Conservation (phyloP, 2,113 vertebrate genomes). For the Thunnus thynnus region DNA sequence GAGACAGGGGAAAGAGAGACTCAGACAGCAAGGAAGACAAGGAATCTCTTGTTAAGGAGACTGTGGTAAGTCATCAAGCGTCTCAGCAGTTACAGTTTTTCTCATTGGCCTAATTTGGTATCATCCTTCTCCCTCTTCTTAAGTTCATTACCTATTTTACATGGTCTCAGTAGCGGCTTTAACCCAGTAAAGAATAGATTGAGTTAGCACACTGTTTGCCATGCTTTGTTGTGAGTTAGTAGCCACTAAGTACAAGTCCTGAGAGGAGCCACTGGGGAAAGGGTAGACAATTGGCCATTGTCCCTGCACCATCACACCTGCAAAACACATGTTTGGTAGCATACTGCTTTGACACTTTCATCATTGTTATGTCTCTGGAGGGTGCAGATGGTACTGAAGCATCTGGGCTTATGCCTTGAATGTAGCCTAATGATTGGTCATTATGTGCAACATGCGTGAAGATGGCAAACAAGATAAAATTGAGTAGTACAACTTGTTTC, state of each 20-base stretch:
- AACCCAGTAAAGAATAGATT: conserved; percentile 4
- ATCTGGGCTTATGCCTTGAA: background rate
- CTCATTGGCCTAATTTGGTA: conserved; percentile 12
- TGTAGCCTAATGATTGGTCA: background rate
- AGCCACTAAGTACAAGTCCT: conserved; percentile 11
- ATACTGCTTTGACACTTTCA: conserved; percentile 15
- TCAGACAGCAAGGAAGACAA: conserved; percentile 38
- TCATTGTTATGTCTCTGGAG: conserved; percentile 20
- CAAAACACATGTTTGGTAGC: conserved; percentile 44
- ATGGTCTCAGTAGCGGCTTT: background rate
- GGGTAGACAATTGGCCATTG: conserved; percentile 61
- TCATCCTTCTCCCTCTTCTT: conserved; percentile 5
- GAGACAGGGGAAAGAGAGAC: conserved; percentile 2
- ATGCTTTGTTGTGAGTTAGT: conserved; percentile 18
- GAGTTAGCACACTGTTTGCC: conserved; percentile 8
- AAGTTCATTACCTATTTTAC: conserved; percentile 9
- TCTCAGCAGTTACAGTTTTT: conserved; percentile 16
- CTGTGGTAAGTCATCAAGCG: background rate
- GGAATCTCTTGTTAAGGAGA: conserved; percentile 23
- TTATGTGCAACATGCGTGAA: background rate
- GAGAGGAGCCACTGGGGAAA: conserved; percentile 31
- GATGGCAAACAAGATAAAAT: background rate
- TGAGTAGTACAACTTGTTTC: accelerated
- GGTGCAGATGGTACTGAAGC: background rate
- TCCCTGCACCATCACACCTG: conserved; percentile 61